Base-by-base conservation (phyloP, 92 coral and sea anemone genomes). In the Palythoa caribaeorum region DNA sequence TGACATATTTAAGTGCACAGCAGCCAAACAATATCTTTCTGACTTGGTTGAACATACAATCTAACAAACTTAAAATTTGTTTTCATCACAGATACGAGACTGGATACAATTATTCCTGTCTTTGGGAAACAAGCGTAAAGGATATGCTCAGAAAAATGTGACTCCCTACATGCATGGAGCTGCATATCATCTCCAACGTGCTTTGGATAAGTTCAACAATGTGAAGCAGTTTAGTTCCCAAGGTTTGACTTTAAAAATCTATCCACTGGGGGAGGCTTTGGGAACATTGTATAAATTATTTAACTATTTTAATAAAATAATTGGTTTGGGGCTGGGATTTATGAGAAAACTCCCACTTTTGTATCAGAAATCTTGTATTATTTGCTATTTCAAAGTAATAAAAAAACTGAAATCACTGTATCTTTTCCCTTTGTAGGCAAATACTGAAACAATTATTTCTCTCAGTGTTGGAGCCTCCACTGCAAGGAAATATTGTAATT, bases 131-230 rank as follows among this genome's bases (percentile, higher is more conserved):
- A 65, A 39, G 54, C 54, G 20, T 73, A 74, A 74, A 72, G 88
- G 92, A 48, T 85, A 89, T 8, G 81, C 86, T 63, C 21, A 75
- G 73, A 9, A 72, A 59, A 92, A 89, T 80, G 84, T 86, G 51
- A 89, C 92, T n/a, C 92, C 92, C 50, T 92, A 92, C 69, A 92
- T 92, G 79, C 92, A 92, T 85, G 90, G 78, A 8, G 90, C 89
- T 63, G 89, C 84, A 51, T 89, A 92, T 73, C 92, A 85, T 76
- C 57, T 91, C 15, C 89, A 91, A 84, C 71, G 62, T 80, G 90
- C 74, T 72, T 74, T 92, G 21, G 75, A 89, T 50, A 79, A 77
- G 76, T 88, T 73, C 51, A 77, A 83, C 47, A 91, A 84, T 84
- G 87, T 84, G 52, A 91, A 91, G 79, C 89, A 91, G 86, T 91